phyloP scores from a whole-genome alignment of 2,797 vertebrate genomes.

The Miichthys miiuy region DNA sequence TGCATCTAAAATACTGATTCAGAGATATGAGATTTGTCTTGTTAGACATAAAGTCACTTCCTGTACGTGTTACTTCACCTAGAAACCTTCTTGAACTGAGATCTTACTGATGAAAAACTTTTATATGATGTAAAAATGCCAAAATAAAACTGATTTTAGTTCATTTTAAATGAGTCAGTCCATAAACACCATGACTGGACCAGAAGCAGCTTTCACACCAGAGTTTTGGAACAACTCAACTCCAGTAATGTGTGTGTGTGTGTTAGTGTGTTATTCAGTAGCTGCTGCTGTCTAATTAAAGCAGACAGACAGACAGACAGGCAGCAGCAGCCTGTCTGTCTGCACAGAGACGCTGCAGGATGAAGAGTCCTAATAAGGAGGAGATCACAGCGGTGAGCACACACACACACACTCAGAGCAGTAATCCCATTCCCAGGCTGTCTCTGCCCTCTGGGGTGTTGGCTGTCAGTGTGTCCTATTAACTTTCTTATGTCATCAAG shows the following conservation, averaged over 20 bases:
- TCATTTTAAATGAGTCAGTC: background rate
- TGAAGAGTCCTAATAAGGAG: conserved; percentile 71
- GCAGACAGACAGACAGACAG: conserved; percentile 45
- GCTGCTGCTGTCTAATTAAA: conserved; percentile 61
- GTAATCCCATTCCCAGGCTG: conserved; percentile 52
- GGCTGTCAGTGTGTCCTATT: conserved; percentile 40
- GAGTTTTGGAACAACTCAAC: conserved; percentile 7
- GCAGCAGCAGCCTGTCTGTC: conserved; percentile 49
- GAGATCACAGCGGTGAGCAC: conserved; percentile 29
- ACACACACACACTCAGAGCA: conserved; percentile 15
- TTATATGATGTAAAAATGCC: background rate
- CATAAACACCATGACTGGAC: background rate
- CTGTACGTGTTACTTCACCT: background rate
- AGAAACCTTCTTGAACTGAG: background rate
- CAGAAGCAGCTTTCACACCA: conserved; percentile 6
- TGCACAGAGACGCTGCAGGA: conserved; percentile 42
- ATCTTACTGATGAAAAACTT: too few species aligned
- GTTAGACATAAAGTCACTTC: background rate
- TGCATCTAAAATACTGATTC: background rate
- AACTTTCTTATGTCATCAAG: conserved; percentile 47
- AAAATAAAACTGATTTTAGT: background rate
- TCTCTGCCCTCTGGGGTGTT: conserved; percentile 19
- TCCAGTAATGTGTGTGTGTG: conserved; percentile 4
- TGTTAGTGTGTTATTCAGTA: conserved; percentile 25
- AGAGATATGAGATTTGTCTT: background rate